Evolutionary conservation across 2,888 invertebrate species (phyloP).

Genomic region (Ochropacha duplaris): DNA sequence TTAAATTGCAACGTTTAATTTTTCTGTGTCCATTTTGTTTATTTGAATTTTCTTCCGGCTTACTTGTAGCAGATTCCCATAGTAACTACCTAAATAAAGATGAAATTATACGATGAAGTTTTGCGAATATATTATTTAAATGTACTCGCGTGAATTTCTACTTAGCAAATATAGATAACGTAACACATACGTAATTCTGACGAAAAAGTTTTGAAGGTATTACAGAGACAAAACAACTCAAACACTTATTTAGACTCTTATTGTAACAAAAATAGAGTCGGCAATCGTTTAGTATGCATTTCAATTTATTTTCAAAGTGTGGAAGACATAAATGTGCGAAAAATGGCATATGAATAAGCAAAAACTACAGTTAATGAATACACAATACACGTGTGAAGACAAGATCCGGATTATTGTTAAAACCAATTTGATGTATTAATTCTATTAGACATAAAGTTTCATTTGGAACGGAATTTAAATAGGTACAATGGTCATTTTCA

Average conservation of each 20-base stretch:
- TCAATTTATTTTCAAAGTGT: not conserved
- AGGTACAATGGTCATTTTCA: too few species aligned
- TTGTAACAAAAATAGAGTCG: conserved; percentile 9
- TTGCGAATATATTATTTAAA: not conserved
- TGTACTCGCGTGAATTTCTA: conserved; percentile 15
- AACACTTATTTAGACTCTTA: conserved; percentile 10
- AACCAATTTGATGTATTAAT: not conserved
- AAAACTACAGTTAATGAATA: conserved; percentile 5
- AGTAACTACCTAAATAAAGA: not conserved
- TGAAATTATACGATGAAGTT: not conserved
- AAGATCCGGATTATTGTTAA: not conserved
- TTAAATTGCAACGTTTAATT: too few species aligned
- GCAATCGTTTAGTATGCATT: conserved; percentile 8
- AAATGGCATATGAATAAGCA: conserved; percentile 9
- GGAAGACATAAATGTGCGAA: conserved; percentile 17
- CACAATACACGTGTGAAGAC: not conserved
- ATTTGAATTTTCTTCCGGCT: too few species aligned
- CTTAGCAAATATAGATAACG: conserved; percentile 12
- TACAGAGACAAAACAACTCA: not conserved
- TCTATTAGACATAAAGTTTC: not conserved
- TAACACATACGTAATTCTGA: conserved; percentile 15
- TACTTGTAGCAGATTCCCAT: not conserved
- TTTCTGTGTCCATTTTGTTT: too few species aligned
- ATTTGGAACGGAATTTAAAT: too few species aligned
- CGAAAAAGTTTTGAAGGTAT: conserved; percentile 10